Percentiles rank a stretch among this genome's conserved stretches.
phyloP scores from a whole-genome alignment of 2,113 vertebrate genomes.

The rabbit (Oryctolagus cuniculus) region DNA sequence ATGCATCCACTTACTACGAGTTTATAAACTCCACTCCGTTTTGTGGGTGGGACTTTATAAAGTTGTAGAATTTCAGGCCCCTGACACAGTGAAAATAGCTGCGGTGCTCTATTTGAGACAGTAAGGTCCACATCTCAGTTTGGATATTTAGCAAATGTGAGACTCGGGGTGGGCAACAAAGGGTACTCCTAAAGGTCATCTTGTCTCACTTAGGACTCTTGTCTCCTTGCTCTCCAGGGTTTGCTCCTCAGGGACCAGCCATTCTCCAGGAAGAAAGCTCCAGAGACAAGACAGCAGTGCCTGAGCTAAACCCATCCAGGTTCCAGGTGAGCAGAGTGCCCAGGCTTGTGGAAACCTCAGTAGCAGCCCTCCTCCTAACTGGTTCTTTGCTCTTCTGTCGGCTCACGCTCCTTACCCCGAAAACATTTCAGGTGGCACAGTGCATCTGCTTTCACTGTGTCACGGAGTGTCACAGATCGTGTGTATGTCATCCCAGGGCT shows the following conservation, averaged over 20 bases:
- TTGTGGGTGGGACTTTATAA: not conserved
- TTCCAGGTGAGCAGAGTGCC: conserved; percentile 57
- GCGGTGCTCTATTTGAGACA: not conserved
- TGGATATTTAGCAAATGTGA: not conserved
- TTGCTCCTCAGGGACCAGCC: not conserved
- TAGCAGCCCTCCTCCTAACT: too few relatives aligned
- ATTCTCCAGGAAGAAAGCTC: not conserved
- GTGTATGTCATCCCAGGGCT: not conserved
- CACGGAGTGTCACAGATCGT: not conserved
- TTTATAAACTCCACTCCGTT: not conserved
- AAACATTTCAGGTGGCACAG: not conserved
- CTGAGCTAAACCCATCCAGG: not conserved
- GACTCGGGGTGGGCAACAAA: not conserved
- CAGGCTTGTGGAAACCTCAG: not conserved
- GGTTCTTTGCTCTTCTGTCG: not conserved
- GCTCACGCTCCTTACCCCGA: not conserved
- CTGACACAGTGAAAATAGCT: not conserved
- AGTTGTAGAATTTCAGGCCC: not conserved
- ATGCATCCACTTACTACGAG: not conserved
- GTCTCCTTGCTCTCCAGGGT: not conserved
- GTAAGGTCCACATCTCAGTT: not conserved
- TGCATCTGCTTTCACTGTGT: not conserved
- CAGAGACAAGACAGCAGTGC: not conserved
- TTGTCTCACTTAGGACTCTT: not conserved
- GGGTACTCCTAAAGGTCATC: not conserved